These are phyloP conservation scores for Drosophila gaucha DNA, from an alignment of 2,888 invertebrate genomes.

Conservation along the genomic window DNA sequence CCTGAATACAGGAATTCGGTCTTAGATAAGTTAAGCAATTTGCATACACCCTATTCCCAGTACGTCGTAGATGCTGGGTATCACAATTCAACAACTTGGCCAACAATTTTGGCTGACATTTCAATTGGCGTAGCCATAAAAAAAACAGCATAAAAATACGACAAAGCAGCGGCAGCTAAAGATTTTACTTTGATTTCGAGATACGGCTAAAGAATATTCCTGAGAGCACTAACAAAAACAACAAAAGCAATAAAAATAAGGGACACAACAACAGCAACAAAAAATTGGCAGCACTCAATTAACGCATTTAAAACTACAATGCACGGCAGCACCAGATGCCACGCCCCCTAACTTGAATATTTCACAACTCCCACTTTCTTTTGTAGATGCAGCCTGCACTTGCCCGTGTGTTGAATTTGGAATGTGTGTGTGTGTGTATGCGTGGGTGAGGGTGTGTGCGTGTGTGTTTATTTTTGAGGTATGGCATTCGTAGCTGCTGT, in stretches of 20 bases:
- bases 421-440: slow-evolving; percentile 3
- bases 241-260: no score
- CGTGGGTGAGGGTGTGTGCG: background rate
- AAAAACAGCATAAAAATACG: slow-evolving; percentile 6
- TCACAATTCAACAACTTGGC: slow-evolving; percentile 6
- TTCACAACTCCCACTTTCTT: background rate
- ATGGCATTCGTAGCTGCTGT: slow-evolving; percentile 34
- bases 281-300: slow-evolving; percentile 75
- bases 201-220: slow-evolving; percentile 3
- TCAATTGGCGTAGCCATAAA: slow-evolving; percentile 52
- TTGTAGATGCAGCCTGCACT: slow-evolving; percentile 38
- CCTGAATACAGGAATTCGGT: no score
- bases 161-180: slow-evolving; percentile 37
- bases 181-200: slow-evolving; percentile 63
- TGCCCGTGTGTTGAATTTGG: slow-evolving; percentile 43
- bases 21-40: background rate
- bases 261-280: background rate
- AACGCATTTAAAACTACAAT: slow-evolving; percentile 75
- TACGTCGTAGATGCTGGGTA: background rate
- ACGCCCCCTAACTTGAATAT: background rate
- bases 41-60: background rate
- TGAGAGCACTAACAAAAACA: slow-evolving; percentile 3
- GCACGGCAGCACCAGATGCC: slow-evolving; percentile 41
- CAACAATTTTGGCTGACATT: slow-evolving; percentile 38
- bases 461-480: slow-evolving; percentile 51